Evolutionary conservation across 2,888 invertebrate genomes (phyloP).

Genomic region (Lepidochitona cinerea): DNA sequence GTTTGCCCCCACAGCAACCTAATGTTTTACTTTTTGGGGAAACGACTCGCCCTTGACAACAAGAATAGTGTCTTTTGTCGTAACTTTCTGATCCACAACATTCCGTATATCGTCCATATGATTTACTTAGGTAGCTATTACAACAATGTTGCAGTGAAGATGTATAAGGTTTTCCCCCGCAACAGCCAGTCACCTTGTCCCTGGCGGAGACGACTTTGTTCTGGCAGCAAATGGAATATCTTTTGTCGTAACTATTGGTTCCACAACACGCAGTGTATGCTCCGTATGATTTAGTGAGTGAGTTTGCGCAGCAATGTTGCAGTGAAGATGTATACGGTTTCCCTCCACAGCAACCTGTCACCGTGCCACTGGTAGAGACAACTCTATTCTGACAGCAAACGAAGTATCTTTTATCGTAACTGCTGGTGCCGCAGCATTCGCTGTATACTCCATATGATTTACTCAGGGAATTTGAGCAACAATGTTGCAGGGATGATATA

Average conservation of each 20-base stretch:
- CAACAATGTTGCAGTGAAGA: background rate
- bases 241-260: background rate
- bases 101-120: background rate
- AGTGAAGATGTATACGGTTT: background rate
- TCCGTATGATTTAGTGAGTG: background rate
- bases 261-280: background rate
- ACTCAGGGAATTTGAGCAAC: background rate
- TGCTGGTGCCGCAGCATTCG: background rate
- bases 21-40: background rate
- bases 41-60: background rate
- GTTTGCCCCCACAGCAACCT: constrained; percentile 5
- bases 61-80: background rate
- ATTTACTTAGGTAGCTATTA: background rate
- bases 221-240: background rate
- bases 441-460: background rate
- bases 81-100: background rate
- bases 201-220: background rate
- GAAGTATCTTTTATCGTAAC: background rate
- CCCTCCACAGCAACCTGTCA: background rate
- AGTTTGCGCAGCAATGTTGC: background rate
- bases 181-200: background rate
- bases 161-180: background rate
- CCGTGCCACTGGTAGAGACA: background rate
- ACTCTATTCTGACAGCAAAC: background rate
- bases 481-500: background rate